Conservation (phyloP, 2,113 vertebrate species). For the Agelaius tricolor region DNA sequence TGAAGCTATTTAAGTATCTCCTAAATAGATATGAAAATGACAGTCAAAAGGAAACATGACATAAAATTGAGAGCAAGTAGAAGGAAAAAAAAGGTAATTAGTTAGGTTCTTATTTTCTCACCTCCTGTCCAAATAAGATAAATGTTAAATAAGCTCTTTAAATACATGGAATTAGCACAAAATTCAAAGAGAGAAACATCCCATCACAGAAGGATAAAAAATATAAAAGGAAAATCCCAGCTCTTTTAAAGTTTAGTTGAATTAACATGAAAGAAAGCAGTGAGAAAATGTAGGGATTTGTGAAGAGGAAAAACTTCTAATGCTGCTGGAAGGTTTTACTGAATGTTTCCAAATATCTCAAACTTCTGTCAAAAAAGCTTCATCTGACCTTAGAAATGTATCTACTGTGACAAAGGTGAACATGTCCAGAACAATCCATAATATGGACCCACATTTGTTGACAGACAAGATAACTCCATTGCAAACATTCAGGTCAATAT, state of each 20-base stretch:
- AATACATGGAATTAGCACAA: background rate
- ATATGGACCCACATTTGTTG: background rate
- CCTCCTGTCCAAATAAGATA: background rate
- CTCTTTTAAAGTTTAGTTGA: background rate
- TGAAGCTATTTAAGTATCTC: background rate
- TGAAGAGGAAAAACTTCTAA: background rate
- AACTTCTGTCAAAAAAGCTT: background rate
- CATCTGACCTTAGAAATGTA: background rate
- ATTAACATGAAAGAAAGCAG: background rate
- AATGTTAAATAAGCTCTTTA: conserved; percentile 14
- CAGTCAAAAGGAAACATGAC: background rate
- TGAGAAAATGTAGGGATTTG: background rate
- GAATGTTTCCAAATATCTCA: background rate
- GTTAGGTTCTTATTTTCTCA: background rate
- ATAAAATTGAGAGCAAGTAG: background rate
- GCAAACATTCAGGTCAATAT: conserved; percentile 18
- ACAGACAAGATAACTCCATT: conserved; percentile 1
- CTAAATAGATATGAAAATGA: background rate
- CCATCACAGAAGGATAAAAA: conserved; percentile 17
- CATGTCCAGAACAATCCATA: conserved; percentile 7
- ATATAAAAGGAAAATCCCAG: background rate
- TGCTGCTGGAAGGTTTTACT: background rate
- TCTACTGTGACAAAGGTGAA: background rate
- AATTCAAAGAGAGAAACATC: conserved; percentile 32
- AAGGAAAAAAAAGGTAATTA: background rate